phyloP scores from a whole-genome alignment of 2,888 invertebrate genomes.

The Dusona sp. region DNA sequence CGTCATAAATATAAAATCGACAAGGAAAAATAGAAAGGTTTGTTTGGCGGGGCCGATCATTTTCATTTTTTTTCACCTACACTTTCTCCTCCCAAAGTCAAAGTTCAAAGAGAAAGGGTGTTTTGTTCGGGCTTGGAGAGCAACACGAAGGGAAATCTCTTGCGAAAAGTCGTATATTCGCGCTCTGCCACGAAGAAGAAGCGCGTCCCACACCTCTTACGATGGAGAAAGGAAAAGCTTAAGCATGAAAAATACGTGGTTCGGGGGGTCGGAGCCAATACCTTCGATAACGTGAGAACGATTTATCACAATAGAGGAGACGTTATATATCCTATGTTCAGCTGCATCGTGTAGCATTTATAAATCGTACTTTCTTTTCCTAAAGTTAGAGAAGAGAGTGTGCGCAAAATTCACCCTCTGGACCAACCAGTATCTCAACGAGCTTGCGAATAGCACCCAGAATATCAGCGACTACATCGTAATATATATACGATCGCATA shows the following conservation, averaged over 20 bases:
- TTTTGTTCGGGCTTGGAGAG: constrained; percentile 35
- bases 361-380: constrained; percentile 65
- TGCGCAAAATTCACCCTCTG: constrained; percentile 16
- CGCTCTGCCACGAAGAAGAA: constrained; percentile 41
- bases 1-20: constrained; percentile 15
- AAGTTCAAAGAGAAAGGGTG: constrained; percentile 45
- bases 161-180: constrained; percentile 63
- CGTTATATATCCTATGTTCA: constrained; percentile 66
- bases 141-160: constrained; percentile 49
- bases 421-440: constrained; percentile 1
- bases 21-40: constrained; percentile 6
- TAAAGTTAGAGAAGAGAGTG: constrained; percentile 42
- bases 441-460: constrained; percentile 30
- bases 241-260: constrained; percentile 72
- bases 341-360: constrained; percentile 70
- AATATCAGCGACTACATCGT: constrained; percentile 32
- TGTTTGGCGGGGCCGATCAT: constrained; percentile 39
- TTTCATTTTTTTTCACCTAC: constrained; percentile 57
- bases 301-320: constrained; percentile 72
- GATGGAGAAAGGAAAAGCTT: constrained; percentile 66
- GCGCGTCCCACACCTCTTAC: constrained; percentile 45
- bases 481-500: constrained; percentile 35
- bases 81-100: constrained; percentile 43
- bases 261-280: constrained; percentile 68
- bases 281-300: constrained; percentile 69